These are phyloP conservation scores for Esox lucius DNA, from an alignment of 2,797 vertebrate genomes.

Conservation along the genomic window DNA sequence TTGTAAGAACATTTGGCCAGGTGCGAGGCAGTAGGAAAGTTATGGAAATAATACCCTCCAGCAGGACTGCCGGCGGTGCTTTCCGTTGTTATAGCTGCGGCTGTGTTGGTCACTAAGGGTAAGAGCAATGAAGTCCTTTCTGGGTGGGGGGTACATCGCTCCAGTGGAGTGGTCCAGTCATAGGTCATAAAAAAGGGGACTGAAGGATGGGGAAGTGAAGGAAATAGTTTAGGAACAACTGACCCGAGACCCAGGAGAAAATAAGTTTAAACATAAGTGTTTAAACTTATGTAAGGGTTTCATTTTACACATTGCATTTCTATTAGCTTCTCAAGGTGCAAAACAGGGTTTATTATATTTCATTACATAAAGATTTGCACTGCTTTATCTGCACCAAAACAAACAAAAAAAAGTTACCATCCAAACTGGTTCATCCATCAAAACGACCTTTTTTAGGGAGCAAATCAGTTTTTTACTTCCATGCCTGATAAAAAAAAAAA, in stretches of 20 bases:
- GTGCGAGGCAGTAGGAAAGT: background rate
- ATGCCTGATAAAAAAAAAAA: no score
- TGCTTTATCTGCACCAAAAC: no score
- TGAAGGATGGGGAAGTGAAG: background rate
- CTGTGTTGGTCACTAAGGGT: conserved; percentile 78
- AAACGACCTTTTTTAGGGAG: no score
- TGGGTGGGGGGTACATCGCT: conserved; percentile 82
- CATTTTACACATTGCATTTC: background rate
- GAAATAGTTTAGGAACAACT: background rate
- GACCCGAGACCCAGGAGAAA: background rate
- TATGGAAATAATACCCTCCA: conserved; percentile 75
- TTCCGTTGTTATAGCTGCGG: conserved; percentile 81
- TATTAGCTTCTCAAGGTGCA: background rate
- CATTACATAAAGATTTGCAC: no score
- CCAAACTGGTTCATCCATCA: no score
- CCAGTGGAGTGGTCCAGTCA: conserved; percentile 29
- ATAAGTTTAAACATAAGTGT: background rate
- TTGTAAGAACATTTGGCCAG: background rate
- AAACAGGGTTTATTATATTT: background rate
- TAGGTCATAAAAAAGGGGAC: conserved; percentile 54
- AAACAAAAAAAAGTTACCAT: no score
- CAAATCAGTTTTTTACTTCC: no score
- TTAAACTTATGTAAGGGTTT: background rate
- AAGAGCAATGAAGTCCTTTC: conserved; percentile 90
- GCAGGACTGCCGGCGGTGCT: conserved; percentile 87